Conservation (phyloP, 2,888 invertebrate species). For the Thymelicus sylvestris region DNA sequence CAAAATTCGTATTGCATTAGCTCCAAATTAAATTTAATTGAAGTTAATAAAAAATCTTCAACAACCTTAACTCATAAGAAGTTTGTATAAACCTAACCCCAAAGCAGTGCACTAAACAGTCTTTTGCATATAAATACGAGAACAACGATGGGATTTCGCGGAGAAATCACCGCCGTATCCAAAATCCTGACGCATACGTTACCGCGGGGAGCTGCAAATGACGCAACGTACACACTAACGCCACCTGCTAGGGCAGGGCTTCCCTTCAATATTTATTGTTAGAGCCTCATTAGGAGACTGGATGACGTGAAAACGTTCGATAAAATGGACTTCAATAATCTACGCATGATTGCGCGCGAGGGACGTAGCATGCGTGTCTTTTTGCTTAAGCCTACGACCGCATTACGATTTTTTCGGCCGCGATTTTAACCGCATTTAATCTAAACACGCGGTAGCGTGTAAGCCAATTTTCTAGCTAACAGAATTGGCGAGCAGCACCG, state of each 20-base stretch:
- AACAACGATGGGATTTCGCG: slow-evolving; percentile 10
- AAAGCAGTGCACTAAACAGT: slow-evolving; percentile 5
- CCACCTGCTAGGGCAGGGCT: too few relatives aligned
- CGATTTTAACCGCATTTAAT: too few relatives aligned
- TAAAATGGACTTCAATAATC: slow-evolving; percentile 9
- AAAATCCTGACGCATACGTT: slow-evolving; percentile 9
- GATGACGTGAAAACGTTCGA: slow-evolving; percentile 12
- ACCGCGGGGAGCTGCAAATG: slow-evolving; percentile 15
- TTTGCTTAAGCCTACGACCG: too few relatives aligned
- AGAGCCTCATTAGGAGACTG: slow-evolving; percentile 6
- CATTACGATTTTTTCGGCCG: too few relatives aligned
- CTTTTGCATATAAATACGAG: slow-evolving; percentile 15
- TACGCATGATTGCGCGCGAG: background rate
- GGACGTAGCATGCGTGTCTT: too few relatives aligned
- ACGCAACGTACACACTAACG: slow-evolving; percentile 22
- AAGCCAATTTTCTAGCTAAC: too few relatives aligned
- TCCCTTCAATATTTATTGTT: slow-evolving; percentile 31
- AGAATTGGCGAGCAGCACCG: too few relatives aligned
- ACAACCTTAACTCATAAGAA: too few relatives aligned
- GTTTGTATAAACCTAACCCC: background rate
- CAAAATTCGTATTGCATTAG: too few relatives aligned
- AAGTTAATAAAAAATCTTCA: too few relatives aligned
- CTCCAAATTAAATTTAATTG: too few relatives aligned
- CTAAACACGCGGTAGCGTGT: too few relatives aligned
- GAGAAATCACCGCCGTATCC: slow-evolving; percentile 18